Evolutionary conservation across 2,888 invertebrate genomes (phyloP), one percentile per base, ranked within the genome.

Genomic region (Entomobrya proxima): DNA sequence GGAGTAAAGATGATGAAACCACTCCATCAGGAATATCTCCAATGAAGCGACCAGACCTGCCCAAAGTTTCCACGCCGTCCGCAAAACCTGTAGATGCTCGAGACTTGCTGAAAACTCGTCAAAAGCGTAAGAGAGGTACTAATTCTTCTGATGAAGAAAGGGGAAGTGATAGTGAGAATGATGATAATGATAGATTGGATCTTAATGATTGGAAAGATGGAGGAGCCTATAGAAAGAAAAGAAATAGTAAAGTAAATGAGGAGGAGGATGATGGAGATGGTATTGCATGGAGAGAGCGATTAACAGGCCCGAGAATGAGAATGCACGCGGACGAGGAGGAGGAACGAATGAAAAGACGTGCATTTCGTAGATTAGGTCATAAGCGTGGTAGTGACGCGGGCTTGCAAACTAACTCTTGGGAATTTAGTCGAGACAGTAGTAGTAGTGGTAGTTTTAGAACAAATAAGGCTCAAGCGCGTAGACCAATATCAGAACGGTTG

Each of bases 301-400:
- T 89, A 74, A 95, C 95, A 92, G 92, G 94, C 67, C 95, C 95
- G 9, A 92, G 95, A 90, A 96, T 96, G 96, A 93, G 96, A 90
- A 96, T 96, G 96, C 96, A 95, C 92, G 96, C 96, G n/a, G 96
- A 96, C 92, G 96, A 96, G 91, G 95, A 96, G 92, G 96, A 96
- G 91, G 94, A 94, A 81, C 94, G 94, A 91, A 91, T 93, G 30
- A 92, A 93, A 86, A 37, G 82, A 27, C 79, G 81, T 72, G 84
- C 87, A 72, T 82, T 61, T 32, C 82, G 82, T 52, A 74, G 82
- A 74, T 61, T 82, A 77, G 84, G 84, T n/a, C 75, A 67, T 15
- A 84, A 77, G 67, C 37, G 69, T 32, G 75, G 75, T 35, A 75
- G 76, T 44, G 84, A 84, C 27, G 11, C n/a, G 37, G 74, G 82